Evolutionary conservation across 2,113 vertebrate species (phyloP).

Genomic region (Mobula birostris): DNA sequence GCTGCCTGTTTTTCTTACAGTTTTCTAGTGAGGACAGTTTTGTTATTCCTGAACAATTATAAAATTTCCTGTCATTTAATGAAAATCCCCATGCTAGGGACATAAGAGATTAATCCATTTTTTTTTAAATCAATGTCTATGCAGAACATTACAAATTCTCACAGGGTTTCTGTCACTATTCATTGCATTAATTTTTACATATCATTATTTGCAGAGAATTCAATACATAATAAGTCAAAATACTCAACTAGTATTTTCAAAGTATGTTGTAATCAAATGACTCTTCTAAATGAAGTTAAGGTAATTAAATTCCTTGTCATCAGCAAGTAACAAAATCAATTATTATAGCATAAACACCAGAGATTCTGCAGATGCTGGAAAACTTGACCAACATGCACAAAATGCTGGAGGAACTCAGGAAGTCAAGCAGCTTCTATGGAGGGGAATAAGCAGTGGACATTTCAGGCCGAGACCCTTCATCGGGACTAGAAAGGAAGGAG

Average conservation of each 20-base stretch:
- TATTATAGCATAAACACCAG: slow-evolving; percentile 41
- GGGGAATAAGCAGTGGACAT: too few species aligned
- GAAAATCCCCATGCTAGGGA: background rate
- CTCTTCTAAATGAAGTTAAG: slow-evolving; percentile 55
- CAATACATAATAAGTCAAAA: slow-evolving; percentile 62
- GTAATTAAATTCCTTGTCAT: slow-evolving; percentile 64
- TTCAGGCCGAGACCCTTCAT: too few species aligned
- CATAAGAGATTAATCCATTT: too few species aligned
- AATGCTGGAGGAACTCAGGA: too few species aligned
- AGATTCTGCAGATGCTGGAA: too few species aligned
- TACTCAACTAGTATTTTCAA: slow-evolving; percentile 59
- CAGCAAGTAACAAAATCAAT: slow-evolving; percentile 60
- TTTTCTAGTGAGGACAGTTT: too few species aligned
- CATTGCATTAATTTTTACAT: slow-evolving; percentile 55
- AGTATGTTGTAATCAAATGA: slow-evolving; percentile 54
- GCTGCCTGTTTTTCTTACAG: too few species aligned
- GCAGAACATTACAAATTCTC: slow-evolving; percentile 48
- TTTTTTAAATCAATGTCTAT: background rate
- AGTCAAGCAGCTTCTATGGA: too few species aligned
- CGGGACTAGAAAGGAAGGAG: too few species aligned
- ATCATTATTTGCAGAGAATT: slow-evolving; percentile 59
- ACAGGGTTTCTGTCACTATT: slow-evolving; percentile 58
- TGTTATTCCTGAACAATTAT: background rate
- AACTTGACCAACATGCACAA: too few species aligned
- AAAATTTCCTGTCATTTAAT: background rate